Evolutionary conservation across 2,797 vertebrate genomes (phyloP).

Genomic region (Prunella strophiata): DNA sequence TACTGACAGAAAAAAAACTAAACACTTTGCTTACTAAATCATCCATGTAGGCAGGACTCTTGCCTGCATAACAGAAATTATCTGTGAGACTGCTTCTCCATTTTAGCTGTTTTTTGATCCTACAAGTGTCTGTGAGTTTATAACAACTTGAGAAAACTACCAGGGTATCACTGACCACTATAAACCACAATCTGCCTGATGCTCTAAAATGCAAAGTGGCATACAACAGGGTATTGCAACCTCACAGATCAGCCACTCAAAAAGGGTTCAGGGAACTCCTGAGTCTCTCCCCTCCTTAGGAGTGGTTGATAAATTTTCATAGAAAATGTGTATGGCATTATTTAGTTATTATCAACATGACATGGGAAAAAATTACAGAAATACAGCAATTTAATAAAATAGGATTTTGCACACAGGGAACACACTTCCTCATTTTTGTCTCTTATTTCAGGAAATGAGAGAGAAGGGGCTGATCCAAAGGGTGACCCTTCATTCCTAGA

Average conservation of each 20-base stretch:
- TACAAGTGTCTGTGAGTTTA: background rate
- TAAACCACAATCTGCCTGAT: background rate
- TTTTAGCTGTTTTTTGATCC: background rate
- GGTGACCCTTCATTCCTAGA: background rate
- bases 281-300: background rate
- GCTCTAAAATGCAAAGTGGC: background rate
- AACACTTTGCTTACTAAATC: background rate
- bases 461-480: background rate
- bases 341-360: background rate
- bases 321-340: background rate
- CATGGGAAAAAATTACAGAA: background rate
- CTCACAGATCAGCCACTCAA: background rate
- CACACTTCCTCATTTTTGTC: background rate
- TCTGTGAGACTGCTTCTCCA: background rate
- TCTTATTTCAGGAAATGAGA: background rate
- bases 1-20: background rate
- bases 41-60: background rate
- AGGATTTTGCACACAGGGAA: background rate
- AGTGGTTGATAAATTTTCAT: background rate
- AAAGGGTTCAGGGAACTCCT: background rate
- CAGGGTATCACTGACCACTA: background rate
- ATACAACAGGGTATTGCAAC: background rate
- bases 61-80: background rate
- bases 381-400: background rate
- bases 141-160: background rate